Percentiles rank a stretch among this genome's conserved stretches.
These are phyloP conservation scores for Buceros bicornis DNA, from an alignment of 2,797 vertebrate species.

Conservation along the genomic window DNA sequence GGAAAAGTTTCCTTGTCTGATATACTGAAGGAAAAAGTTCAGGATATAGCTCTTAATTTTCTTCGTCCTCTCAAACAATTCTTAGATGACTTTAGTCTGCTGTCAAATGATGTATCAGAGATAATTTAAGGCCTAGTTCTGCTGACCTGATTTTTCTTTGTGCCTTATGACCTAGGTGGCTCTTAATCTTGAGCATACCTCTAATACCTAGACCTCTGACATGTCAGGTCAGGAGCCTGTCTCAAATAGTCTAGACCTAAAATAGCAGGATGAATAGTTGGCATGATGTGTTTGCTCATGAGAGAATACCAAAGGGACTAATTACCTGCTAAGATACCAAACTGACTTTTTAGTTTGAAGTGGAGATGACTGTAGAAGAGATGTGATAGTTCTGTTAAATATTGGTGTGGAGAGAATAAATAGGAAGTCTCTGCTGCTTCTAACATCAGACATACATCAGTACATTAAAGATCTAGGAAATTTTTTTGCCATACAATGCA, in stretches of 20 bases:
- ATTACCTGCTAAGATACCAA: rapidly evolving
- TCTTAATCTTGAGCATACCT: neutral
- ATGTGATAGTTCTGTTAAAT: neutral
- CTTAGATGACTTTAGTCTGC: neutral
- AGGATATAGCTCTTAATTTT: neutral
- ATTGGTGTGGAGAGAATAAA: neutral
- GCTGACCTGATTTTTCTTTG: neutral
- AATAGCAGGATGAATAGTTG: neutral
- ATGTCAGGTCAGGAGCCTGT: neutral
- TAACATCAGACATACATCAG: neutral
- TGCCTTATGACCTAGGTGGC: neutral
- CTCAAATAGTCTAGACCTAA: neutral
- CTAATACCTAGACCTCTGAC: neutral
- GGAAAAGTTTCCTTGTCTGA: neutral
- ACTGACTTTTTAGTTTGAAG: neutral
- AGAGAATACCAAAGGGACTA: neutral
- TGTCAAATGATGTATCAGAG: neutral
- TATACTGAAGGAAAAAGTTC: neutral
- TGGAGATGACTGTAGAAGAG: neutral
- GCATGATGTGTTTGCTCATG: neutral
- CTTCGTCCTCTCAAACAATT: neutral
- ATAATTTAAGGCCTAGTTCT: neutral
- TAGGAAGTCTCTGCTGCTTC: neutral
- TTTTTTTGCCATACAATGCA: neutral
- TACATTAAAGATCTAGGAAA: neutral